Evolutionary conservation across 1,140 invertebrate genomes (phyloP).

Genomic region (Drosophila watanabei): DNA sequence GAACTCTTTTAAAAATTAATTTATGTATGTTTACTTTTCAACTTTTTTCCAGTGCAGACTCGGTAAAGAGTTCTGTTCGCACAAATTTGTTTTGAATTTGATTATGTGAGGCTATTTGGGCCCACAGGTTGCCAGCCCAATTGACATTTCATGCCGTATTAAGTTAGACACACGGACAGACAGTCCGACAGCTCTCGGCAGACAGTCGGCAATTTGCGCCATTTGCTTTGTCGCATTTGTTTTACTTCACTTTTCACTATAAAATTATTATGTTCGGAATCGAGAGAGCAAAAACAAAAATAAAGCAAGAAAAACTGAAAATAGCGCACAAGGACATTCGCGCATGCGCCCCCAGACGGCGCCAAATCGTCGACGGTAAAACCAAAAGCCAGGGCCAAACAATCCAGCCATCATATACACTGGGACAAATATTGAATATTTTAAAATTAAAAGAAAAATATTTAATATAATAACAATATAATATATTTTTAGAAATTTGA

Average conservation of each 20-base stretch:
- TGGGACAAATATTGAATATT: not conserved
- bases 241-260: slow-evolving; percentile 62
- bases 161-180: slow-evolving; percentile 55
- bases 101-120: slow-evolving; percentile 65
- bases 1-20: not conserved
- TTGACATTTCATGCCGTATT: slow-evolving; percentile 82
- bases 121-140: slow-evolving; percentile 71
- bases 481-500: not conserved
- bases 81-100: slow-evolving; percentile 84
- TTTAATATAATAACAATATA: too few species aligned
- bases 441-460: not conserved
- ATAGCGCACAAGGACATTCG: slow-evolving; percentile 82
- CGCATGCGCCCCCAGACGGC: slow-evolving; percentile 80
- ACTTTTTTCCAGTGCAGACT: not conserved
- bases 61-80: slow-evolving; percentile 46
- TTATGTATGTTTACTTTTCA: rapidly evolving
- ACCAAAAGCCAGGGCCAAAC: slow-evolving; percentile 25
- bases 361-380: slow-evolving; percentile 60
- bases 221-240: slow-evolving; percentile 63
- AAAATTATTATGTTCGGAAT: slow-evolving; percentile 78
- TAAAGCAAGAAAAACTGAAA: slow-evolving; percentile 54
- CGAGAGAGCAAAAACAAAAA: not conserved
- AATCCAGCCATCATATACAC: slow-evolving; percentile 22
- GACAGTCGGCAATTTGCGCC: slow-evolving; percentile 70
- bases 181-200: slow-evolving; percentile 42